Base-by-base conservation (phyloP, 2,888 invertebrate genomes). In the Tinea semifulvella region DNA sequence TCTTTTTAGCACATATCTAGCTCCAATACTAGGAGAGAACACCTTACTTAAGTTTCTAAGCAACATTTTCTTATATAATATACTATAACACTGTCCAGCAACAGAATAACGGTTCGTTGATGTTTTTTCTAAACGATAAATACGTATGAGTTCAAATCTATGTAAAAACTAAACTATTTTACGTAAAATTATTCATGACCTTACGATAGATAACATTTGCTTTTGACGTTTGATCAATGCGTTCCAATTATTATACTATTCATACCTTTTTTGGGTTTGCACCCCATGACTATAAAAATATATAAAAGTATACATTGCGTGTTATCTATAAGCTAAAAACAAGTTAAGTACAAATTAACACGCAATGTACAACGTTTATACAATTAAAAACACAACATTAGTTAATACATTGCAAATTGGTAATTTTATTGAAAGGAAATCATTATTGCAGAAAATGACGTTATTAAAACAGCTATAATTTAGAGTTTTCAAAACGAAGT, bases 11-110 rank as follows among this genome's bases (percentile, higher is more conserved):
- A 74, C 57, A 64, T 57, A 61, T 43, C 60, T 56, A 25, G 58
- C 50, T 55, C 57, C 58, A 49, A 63, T 50, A 26, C 49, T 48
- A n/a, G 22, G 18, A 16, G 63, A 54, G 53, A 79, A 61, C 65
- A 61, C 71, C 63, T 60, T 72, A 10, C 63, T 31, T 19, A 48
- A 22, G 22, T 22, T 48, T 40, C 48, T 8, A 3, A 35, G 25
- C 14, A 44, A 42, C 48, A 48, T 48, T 43, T 42, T 45, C 16
- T 31, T 31, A 36, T 18, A 36, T 18, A 36, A 18, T 22, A 40
- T 22, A 22, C 2, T 16, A 22, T 11, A 22, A 20, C 5, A 22
- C n/a, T 7, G 19, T 13, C 8, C 7, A 40, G n/a, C 18, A 36
- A 14, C 14, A 3, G 4, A 16, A 36, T 18, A 36, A 36, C 13